A percentile compares a stretch with the other conserved stretches of the same genome.
Conservation (phyloP, 2,888 invertebrate genomes). For the Leptinotarsa haldemani region DNA sequence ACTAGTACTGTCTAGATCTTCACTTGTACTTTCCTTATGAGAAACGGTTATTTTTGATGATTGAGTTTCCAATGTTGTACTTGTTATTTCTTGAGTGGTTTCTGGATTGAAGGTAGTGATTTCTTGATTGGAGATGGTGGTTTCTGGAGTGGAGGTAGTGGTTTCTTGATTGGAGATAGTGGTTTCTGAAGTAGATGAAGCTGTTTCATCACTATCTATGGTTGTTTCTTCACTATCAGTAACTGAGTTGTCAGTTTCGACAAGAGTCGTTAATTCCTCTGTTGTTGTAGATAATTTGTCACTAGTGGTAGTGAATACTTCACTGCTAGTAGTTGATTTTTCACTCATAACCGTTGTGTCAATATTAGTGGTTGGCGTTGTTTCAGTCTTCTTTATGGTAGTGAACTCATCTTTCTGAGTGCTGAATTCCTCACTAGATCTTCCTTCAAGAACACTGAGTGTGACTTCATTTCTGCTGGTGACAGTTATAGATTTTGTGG, state of each 20-base stretch:
- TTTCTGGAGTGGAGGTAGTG: conserved; percentile 28
- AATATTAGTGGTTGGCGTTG: not conserved
- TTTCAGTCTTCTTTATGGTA: not conserved
- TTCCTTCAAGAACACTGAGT: not conserved
- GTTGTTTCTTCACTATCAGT: conserved; percentile 11
- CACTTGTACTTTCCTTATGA: not conserved
- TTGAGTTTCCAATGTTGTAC: not conserved
- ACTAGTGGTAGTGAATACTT: not conserved
- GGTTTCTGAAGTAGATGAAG: conserved; percentile 28
- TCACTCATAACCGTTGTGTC: conserved; percentile 17
- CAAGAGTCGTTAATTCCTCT: conserved; percentile 5
- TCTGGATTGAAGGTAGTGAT: conserved; percentile 27
- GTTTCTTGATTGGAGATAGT: conserved; percentile 12
- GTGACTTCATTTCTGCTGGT: not conserved
- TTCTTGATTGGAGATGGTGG: conserved; percentile 6
- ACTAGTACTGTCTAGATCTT: not conserved
- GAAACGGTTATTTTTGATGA: not conserved
- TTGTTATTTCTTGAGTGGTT: conserved; percentile 23
- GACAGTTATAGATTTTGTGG: not conserved
- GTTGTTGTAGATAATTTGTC: conserved; percentile 7
- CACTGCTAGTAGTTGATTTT: not conserved
- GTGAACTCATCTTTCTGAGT: not conserved
- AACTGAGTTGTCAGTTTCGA: not conserved
- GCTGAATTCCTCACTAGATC: not conserved
- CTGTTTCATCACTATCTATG: conserved; percentile 24